A percentile compares a stretch with the other conserved stretches of the same genome.
phyloP scores from a whole-genome alignment of 1,140 invertebrate genomes.

The Tenebrio molitor region DNA sequence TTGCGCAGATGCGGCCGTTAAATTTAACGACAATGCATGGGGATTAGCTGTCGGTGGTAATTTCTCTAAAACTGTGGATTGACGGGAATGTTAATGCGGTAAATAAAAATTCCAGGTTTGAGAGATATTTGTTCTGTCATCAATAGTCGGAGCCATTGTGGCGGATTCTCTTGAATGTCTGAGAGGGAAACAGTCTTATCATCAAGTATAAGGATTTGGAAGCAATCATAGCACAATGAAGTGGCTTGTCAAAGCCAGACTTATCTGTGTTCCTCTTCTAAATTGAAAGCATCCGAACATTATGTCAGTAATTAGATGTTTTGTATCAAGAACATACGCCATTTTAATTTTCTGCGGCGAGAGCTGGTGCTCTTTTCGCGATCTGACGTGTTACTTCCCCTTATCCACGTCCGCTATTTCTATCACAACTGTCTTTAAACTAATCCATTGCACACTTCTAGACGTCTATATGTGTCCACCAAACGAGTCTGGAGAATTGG shows the following conservation, averaged over 20 bases:
- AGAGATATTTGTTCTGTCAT: constrained; percentile 31
- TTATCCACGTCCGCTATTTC: no score
- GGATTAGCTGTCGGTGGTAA: not conserved
- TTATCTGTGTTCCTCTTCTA: constrained; percentile 40
- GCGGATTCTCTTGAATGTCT: constrained; percentile 35
- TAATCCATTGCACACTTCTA: not conserved
- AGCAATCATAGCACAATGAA: constrained; percentile 43
- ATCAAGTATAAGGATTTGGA: constrained; percentile 32
- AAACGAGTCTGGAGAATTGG: not conserved
- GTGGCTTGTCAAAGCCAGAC: constrained; percentile 36
- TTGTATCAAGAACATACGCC: constrained; percentile 33
- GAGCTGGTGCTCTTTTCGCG: constrained; percentile 24
- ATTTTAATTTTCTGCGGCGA: constrained; percentile 8
- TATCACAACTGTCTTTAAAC: no score
- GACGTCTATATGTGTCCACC: not conserved
- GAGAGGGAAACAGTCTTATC: constrained; percentile 40
- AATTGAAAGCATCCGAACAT: constrained; percentile 22
- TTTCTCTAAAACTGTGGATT: not conserved
- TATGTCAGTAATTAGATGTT: constrained; percentile 39
- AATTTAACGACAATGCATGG: no score
- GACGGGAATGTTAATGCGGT: not conserved
- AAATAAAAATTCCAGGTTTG: constrained; percentile 3
- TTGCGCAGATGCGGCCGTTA: no score
- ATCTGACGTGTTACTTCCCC: not conserved
- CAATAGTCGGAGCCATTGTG: constrained; percentile 24